Base-by-base conservation (phyloP, 2,113 vertebrate species). In the Charadrius vociferus region DNA sequence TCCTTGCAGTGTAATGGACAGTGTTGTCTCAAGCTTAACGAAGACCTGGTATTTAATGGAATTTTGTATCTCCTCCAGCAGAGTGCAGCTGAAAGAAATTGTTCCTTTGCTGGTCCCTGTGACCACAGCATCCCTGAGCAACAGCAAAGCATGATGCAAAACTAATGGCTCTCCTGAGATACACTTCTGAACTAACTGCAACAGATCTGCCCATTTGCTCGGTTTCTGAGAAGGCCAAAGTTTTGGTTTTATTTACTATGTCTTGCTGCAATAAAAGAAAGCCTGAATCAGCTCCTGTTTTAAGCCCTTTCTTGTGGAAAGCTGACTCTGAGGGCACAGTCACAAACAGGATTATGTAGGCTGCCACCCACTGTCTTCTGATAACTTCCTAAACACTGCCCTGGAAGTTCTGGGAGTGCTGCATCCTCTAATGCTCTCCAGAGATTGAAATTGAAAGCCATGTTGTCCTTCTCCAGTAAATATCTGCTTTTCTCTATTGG, bases 91-190 rank as follows among this genome's bases (percentile, higher is more conserved):
- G 67, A 74, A 93, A 14, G 17, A 86, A 94, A 88, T 80, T 50
- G 30, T 56, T 94, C 55, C 26, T 86, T 82, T 27, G 6, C 37
- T 83, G 37, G 50, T 94, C 81, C 77, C 59, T 81, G 37, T 93
- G 92, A 50, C 70, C 82, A 77, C 75, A 63, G 95, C 83, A 80
- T 77, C 71, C 74, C 62, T 59, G 75, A 92, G 94, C 58, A 94
- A 86, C 85, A 92, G 85, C 15, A 83, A 37, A 86, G 8, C 18
- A 7, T 63, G 75, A 90, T 62, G 82, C 45, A 88, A 86, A 92
- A 39, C 13, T 29, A 73, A 52, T 14, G 14, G 26, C 36, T 62
- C 63, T 80, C 74, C 45, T 36, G 71, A 93, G 81, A 47, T 17
- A 74, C 14, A 10, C 13, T 74, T 67, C 49, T 83, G 65, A 83